Evolutionary conservation across 2,888 invertebrate species (phyloP).

Genomic region (Asteroscopus sphinx): DNA sequence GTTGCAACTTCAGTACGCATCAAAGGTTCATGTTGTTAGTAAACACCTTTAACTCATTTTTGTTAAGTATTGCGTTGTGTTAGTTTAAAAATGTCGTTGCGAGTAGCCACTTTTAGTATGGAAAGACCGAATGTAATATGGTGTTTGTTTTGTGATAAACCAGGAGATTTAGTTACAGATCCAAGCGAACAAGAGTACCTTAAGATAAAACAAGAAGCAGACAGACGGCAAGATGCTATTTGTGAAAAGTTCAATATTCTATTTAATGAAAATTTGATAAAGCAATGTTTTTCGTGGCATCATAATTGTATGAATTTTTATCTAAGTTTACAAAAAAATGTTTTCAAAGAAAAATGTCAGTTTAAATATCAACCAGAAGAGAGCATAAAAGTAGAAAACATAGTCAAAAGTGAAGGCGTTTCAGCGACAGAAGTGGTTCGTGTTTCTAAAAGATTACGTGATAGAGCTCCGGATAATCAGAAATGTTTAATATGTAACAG

Average conservation of each 20-base stretch:
- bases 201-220: slow-evolving; percentile 20
- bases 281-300: slow-evolving; percentile 48
- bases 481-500: slow-evolving; percentile 33
- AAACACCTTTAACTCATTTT: too few relatives aligned
- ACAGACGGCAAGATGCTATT: slow-evolving; percentile 28
- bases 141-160: slow-evolving; percentile 42
- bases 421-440: not conserved
- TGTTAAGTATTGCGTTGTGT: not conserved
- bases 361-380: slow-evolving; percentile 1
- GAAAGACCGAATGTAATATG: slow-evolving; percentile 4
- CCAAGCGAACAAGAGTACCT: slow-evolving; percentile 21
- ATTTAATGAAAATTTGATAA: slow-evolving; percentile 16
- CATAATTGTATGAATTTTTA: slow-evolving; percentile 19
- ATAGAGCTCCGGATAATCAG: not conserved
- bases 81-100: slow-evolving; percentile 3
- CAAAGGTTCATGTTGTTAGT: too few relatives aligned
- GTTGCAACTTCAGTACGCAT: slow-evolving; percentile 22
- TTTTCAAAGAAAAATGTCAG: not conserved
- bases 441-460: not conserved
- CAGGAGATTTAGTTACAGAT: slow-evolving; percentile 17
- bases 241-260: slow-evolving; percentile 31
- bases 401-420: slow-evolving; percentile 7
- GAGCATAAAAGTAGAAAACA: not conserved
- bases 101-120: not conserved
- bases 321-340: slow-evolving; percentile 2